Evolutionary conservation across 2,888 invertebrate genomes (phyloP).

Genomic region (Polymixis flavicincta): DNA sequence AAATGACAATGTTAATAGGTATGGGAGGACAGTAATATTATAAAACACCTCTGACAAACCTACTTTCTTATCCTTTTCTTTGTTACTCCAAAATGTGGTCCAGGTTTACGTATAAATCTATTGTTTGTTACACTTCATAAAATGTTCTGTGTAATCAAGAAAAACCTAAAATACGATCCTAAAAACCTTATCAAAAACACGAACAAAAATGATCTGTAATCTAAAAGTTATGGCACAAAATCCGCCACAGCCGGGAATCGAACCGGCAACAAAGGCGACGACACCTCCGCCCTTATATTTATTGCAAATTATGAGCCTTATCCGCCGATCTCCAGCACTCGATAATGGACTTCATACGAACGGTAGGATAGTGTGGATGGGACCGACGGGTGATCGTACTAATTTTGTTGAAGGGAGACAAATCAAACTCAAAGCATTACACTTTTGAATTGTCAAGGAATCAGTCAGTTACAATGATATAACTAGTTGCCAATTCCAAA

Average conservation of each 20-base stretch:
- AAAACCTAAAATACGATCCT: constrained; percentile 4
- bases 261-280: constrained; percentile 77
- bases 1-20: too few species aligned
- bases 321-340: constrained; percentile 84
- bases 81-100: too few species aligned
- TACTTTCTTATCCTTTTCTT: too few species aligned
- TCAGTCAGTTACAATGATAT: background rate
- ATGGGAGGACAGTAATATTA: too few species aligned
- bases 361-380: constrained; percentile 66
- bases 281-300: constrained; percentile 87
- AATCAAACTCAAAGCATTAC: background rate
- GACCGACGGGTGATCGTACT: background rate
- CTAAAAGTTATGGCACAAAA: constrained; percentile 65
- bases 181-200: constrained; percentile 52
- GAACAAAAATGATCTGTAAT: constrained; percentile 58
- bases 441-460: background rate
- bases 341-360: constrained; percentile 86
- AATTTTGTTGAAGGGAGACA: background rate
- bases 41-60: background rate
- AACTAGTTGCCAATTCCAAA: background rate
- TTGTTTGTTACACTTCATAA: background rate
- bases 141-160: too few species aligned
- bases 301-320: constrained; percentile 89
- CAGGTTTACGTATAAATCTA: background rate
- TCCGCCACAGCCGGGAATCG: constrained; percentile 67